These are phyloP conservation scores for Limnodromus scolopaceus DNA, from an alignment of 2,797 vertebrate genomes.

Conservation along the genomic window DNA sequence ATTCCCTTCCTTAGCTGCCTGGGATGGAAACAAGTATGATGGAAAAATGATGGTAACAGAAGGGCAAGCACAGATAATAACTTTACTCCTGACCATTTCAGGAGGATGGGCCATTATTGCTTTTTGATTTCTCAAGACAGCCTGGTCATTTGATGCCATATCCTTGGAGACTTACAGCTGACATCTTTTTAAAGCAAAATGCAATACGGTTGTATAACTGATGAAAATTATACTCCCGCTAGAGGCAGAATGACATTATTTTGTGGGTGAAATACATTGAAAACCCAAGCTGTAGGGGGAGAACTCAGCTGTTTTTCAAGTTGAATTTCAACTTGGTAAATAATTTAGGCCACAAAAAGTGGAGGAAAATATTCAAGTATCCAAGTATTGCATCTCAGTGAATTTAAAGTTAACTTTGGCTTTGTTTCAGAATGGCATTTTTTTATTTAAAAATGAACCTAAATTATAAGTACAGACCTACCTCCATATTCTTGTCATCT, in stretches of 20 bases:
- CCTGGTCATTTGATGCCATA: neutral
- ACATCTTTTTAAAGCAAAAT: neutral
- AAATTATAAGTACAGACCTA: neutral
- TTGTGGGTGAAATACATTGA: neutral
- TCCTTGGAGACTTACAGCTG: neutral
- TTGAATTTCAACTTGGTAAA: neutral
- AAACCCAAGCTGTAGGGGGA: neutral
- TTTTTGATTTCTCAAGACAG: slow-evolving; percentile 6
- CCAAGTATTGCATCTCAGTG: neutral
- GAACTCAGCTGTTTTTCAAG: neutral
- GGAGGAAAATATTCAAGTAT: neutral
- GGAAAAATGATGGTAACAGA: neutral
- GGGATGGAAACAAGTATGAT: neutral
- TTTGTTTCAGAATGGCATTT: neutral
- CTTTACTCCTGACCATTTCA: neutral
- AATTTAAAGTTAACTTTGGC: neutral
- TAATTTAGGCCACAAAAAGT: neutral
- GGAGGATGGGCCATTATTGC: neutral
- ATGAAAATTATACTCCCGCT: neutral
- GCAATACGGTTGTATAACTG: neutral
- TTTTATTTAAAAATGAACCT: neutral
- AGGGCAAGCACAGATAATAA: neutral
- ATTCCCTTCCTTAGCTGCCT: neutral
- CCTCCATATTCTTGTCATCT: neutral
- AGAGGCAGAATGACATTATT: neutral